Evolutionary conservation across 1,140 invertebrate species (phyloP).

Genomic region (Heterodera schachtii): DNA sequence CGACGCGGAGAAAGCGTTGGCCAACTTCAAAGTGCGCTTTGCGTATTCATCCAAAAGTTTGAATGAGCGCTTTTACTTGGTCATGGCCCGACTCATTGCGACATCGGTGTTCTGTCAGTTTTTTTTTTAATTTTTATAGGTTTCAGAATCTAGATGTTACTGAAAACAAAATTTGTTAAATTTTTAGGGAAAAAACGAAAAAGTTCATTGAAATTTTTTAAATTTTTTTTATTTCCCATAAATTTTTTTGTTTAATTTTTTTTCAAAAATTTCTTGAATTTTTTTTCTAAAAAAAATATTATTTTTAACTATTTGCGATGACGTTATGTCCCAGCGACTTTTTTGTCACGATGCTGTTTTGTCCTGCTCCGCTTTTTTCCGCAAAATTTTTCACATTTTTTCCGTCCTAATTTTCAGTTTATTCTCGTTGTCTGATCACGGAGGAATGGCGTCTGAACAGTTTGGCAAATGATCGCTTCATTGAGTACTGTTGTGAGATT

Average conservation of each 20-base stretch:
- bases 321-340: too few relatives aligned
- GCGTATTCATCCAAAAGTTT: constrained; percentile 46
- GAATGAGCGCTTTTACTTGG: constrained; percentile 38
- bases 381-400: neutral
- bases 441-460: constrained; percentile 53
- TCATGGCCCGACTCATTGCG: constrained; percentile 52
- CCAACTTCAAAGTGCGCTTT: constrained; percentile 45
- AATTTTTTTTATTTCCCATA: too few relatives aligned
- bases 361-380: too few relatives aligned
- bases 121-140: too few relatives aligned
- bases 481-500: constrained; percentile 50
- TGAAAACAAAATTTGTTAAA: too few relatives aligned
- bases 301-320: neutral
- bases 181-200: too few relatives aligned
- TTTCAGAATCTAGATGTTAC: too few relatives aligned
- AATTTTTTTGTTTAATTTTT: too few relatives aligned
- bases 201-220: too few relatives aligned
- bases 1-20: constrained; percentile 40
- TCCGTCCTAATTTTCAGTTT: constrained; percentile 44
- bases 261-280: neutral
- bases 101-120: constrained; percentile 53
- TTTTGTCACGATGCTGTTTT: too few relatives aligned
- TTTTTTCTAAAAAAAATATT: constrained; percentile 3
- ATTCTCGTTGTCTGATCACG: constrained; percentile 50
- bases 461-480: constrained; percentile 45